A percentile compares a stretch with the other conserved stretches of the same genome.
Conservation (phyloP, 2,888 invertebrate genomes). For the Macrosoma leucophasiata region DNA sequence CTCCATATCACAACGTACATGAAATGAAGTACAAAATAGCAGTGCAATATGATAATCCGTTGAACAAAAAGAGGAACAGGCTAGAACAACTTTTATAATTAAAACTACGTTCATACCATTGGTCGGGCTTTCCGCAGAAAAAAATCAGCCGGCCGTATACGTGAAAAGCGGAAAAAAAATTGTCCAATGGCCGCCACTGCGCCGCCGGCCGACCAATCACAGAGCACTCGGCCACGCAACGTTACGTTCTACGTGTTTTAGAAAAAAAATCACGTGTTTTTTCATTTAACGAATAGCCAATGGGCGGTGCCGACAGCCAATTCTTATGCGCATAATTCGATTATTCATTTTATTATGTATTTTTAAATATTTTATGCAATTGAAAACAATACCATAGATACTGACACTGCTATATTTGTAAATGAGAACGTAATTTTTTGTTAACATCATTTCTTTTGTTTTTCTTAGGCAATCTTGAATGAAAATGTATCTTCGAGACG, state of each 20-base stretch:
- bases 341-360: slow-evolving; percentile 32
- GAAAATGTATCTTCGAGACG: too few species aligned
- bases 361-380: too few species aligned
- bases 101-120: slow-evolving; percentile 62
- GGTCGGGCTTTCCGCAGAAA: slow-evolving; percentile 59
- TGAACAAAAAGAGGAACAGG: slow-evolving; percentile 30
- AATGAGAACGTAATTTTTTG: too few species aligned
- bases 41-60: slow-evolving; percentile 15
- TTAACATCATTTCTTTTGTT: too few species aligned
- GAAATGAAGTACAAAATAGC: too few species aligned
- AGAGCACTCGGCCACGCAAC: slow-evolving; percentile 42
- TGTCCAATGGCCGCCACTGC: slow-evolving; percentile 54
- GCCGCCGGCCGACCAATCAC: slow-evolving; percentile 49
- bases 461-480: too few species aligned
- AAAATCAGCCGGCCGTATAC: slow-evolving; percentile 57
- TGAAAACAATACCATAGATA: too few species aligned
- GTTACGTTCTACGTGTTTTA: slow-evolving; percentile 69
- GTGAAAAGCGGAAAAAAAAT: slow-evolving; percentile 69
- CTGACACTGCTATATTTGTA: too few species aligned
- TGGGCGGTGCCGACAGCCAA: slow-evolving; percentile 38
- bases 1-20: too few species aligned
- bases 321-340: slow-evolving; percentile 55
- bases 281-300: slow-evolving; percentile 60
- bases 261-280: slow-evolving; percentile 72
- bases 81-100: slow-evolving; percentile 62